A percentile compares a stretch with the other conserved stretches of the same genome.
These are phyloP conservation scores for Alethe diademata DNA, from an alignment of 2,113 vertebrate genomes.

Conservation along the genomic window DNA sequence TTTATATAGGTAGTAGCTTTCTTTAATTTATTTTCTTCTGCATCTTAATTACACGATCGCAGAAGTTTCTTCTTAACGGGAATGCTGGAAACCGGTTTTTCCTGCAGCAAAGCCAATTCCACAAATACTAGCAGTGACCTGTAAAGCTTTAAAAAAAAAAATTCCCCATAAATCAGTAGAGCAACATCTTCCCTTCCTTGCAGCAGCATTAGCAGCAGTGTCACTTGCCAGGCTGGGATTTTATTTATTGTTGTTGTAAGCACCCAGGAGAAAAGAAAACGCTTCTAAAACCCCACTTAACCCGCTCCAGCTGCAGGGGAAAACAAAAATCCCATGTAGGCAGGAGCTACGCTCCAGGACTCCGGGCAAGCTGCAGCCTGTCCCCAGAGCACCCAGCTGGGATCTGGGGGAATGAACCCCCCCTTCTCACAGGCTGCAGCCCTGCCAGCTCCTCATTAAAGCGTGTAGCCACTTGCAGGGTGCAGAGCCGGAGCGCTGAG, in stretches of 20 bases:
- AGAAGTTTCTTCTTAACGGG: neutral
- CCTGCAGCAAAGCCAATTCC: constrained; percentile 21
- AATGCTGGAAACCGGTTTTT: constrained; percentile 32
- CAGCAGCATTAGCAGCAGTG: neutral
- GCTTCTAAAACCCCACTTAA: constrained; percentile 12
- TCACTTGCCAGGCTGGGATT: neutral
- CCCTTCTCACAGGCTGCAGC: neutral
- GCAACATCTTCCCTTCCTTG: neutral
- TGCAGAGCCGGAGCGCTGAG: accelerated
- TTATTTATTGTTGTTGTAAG: constrained; percentile 29
- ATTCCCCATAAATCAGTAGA: neutral
- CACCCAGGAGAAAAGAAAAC: neutral
- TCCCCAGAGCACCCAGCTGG: neutral
- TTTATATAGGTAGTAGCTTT: no score
- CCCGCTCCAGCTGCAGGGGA: neutral
- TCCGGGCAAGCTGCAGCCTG: neutral
- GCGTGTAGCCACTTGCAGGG: neutral
- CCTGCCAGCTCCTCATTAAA: neutral
- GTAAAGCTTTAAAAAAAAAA: neutral
- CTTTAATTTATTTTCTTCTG: neutral
- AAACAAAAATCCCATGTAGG: neutral
- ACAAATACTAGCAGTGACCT: constrained; percentile 24
- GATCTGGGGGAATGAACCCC: neutral
- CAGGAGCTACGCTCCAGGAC: accelerated
- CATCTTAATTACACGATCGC: accelerated